A percentile compares a stretch with the other conserved stretches of the same genome.
phyloP scores from a whole-genome alignment of 2,113 vertebrate genomes.

The Cyrtonyx montezumae region DNA sequence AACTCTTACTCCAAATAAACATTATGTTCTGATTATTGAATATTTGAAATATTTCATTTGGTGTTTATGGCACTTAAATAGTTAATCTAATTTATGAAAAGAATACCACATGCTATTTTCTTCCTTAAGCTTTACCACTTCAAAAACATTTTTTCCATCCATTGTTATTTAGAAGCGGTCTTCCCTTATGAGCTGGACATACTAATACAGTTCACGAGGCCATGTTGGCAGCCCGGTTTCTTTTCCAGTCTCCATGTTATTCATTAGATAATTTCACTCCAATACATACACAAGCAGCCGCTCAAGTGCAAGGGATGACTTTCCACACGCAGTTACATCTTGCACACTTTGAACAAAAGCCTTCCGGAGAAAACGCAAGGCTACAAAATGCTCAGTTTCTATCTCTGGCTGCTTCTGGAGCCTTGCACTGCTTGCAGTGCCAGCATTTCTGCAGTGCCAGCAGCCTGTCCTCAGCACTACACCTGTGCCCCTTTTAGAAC shows the following conservation, averaged over 20 bases:
- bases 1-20: neutral
- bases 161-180: neutral
- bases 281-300: neutral
- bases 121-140: neutral
- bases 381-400: neutral
- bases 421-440: rapidly evolving
- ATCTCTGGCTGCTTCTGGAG: neutral
- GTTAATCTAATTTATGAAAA: constrained; percentile 32
- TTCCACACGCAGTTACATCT: neutral
- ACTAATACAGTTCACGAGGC: neutral
- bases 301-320: neutral
- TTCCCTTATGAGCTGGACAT: neutral
- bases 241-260: neutral
- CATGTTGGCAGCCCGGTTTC: rapidly evolving
- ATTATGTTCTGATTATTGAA: neutral
- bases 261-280: neutral
- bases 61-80: neutral
- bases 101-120: neutral
- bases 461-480: neutral
- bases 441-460: rapidly evolving
- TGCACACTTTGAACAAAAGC: rapidly evolving
- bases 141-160: neutral
- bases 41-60: constrained; percentile 14
- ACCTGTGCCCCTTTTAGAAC: neutral
- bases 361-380: neutral